Conservation (phyloP, 2,888 invertebrate genomes). For the Agrilus biguttatus region DNA sequence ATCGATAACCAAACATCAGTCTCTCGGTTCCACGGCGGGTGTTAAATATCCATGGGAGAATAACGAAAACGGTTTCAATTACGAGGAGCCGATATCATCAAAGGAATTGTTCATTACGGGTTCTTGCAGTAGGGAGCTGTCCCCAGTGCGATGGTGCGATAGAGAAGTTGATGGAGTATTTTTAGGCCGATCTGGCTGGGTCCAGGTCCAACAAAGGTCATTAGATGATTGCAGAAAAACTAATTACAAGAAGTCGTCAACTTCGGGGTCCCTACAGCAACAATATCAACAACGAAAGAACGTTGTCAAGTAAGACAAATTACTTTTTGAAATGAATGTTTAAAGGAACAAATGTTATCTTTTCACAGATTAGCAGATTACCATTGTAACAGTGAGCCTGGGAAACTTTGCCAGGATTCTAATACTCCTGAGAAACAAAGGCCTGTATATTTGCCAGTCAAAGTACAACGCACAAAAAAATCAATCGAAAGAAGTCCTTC, state of each 20-base stretch:
- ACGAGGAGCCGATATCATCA: constrained; percentile 30
- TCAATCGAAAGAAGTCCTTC: constrained; percentile 25
- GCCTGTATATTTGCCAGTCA: constrained; percentile 26
- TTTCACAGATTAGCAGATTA: constrained; percentile 30
- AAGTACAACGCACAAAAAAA: constrained; percentile 25
- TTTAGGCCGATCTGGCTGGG: constrained; percentile 41
- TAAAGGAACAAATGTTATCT: too few relatives aligned
- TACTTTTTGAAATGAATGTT: too few relatives aligned
- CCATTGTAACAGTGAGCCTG: constrained; percentile 33
- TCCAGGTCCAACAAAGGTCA: constrained; percentile 40
- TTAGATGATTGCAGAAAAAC: constrained; percentile 35
- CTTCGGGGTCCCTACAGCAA: constrained; percentile 24
- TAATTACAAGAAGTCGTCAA: constrained; percentile 22
- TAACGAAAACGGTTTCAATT: constrained; percentile 14
- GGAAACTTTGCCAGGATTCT: constrained; percentile 10
- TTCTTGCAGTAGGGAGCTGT: constrained; percentile 36
- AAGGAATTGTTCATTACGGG: constrained; percentile 32
- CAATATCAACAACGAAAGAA: constrained; percentile 31
- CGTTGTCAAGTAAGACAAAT: constrained; percentile 9
- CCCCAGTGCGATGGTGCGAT: constrained; percentile 44
- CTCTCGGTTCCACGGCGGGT: constrained; percentile 16
- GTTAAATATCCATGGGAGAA: constrained; percentile 12
- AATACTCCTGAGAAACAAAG: constrained; percentile 16
- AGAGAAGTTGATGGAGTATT: constrained; percentile 44
- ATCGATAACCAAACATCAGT: constrained; percentile 22